phyloP scores from a whole-genome alignment of 1,140 invertebrate species.

The Leguminivora glycinivorella region DNA sequence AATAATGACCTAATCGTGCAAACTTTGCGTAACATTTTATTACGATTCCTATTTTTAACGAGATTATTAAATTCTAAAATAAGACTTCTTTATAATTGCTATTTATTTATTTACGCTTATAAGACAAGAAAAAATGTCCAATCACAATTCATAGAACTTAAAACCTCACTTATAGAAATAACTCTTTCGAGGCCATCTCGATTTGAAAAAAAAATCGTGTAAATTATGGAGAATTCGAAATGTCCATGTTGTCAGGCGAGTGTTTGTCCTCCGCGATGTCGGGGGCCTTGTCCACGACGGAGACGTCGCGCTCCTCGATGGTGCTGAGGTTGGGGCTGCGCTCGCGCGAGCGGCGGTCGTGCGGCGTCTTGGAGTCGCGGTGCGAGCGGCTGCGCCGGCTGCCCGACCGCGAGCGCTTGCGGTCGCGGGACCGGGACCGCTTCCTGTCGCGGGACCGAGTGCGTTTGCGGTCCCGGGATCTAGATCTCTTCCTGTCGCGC shows the following conservation, averaged over 20 bases:
- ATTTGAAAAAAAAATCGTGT: constrained; percentile 40
- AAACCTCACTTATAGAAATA: not conserved
- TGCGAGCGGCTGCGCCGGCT: constrained; percentile 62
- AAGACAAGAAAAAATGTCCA: not conserved
- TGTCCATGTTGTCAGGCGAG: constrained; percentile 78
- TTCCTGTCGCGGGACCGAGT: constrained; percentile 67
- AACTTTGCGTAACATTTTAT: too few relatives aligned
- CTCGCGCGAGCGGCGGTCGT: constrained; percentile 66
- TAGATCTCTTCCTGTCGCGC: constrained; percentile 65
- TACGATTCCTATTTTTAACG: too few relatives aligned
- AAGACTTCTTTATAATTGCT: not conserved
- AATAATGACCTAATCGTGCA: too few relatives aligned
- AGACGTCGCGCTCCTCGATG: constrained; percentile 54
- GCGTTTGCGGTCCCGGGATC: constrained; percentile 66
- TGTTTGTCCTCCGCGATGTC: constrained; percentile 67
- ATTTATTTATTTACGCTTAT: constrained; percentile 3
- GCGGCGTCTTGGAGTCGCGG: constrained; percentile 65
- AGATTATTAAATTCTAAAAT: too few relatives aligned
- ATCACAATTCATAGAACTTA: not conserved
- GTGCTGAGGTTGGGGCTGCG: constrained; percentile 57
- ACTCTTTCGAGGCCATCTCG: not conserved
- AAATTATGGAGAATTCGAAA: constrained; percentile 77
- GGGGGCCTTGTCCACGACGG: constrained; percentile 48
- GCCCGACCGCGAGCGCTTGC: constrained; percentile 66
- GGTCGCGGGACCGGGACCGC: constrained; percentile 69